phyloP scores from a whole-genome alignment of 1,140 invertebrate genomes.

The Zaprionus kolodkinae region DNA sequence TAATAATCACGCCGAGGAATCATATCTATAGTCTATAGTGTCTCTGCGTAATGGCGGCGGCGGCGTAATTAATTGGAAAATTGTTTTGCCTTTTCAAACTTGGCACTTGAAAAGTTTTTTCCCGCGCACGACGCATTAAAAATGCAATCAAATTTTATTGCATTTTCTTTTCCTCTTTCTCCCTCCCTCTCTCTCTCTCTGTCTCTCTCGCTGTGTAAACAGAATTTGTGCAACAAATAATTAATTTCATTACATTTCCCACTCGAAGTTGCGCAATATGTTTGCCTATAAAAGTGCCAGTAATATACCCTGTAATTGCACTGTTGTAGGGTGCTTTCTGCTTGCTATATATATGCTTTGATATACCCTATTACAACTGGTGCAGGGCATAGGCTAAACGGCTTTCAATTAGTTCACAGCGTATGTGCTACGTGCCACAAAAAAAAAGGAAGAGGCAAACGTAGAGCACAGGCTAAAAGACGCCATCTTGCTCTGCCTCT shows the following conservation, averaged over 20 bases:
- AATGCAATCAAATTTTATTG: conserved; percentile 7
- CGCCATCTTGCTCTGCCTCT: background rate
- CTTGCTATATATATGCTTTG: too few species aligned
- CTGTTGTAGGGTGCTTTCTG: background rate
- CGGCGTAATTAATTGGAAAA: conserved; percentile 54
- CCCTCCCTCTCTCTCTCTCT: background rate
- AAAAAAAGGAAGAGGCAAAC: background rate
- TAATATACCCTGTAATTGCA: background rate
- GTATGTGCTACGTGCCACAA: conserved; percentile 4
- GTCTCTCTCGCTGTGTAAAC: background rate
- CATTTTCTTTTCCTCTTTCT: background rate
- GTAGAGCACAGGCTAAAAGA: background rate
- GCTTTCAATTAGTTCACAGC: background rate
- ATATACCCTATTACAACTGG: background rate
- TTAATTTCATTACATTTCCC: conserved; percentile 9
- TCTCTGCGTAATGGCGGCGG: conserved; percentile 15
- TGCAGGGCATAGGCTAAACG: background rate
- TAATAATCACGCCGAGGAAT: conserved; percentile 15
- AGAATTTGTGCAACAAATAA: conserved; percentile 7
- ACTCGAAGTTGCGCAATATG: background rate
- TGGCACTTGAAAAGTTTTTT: background rate
- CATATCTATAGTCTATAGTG: background rate
- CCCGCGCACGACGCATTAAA: conserved; percentile 1
- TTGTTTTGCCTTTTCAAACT: conserved; percentile 35
- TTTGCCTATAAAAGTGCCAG: background rate